Percentiles rank a stretch among this genome's conserved stretches.
Evolutionary conservation across 2,797 vertebrate genomes (phyloP).

Genomic region (Halcyon smyrnensis): DNA sequence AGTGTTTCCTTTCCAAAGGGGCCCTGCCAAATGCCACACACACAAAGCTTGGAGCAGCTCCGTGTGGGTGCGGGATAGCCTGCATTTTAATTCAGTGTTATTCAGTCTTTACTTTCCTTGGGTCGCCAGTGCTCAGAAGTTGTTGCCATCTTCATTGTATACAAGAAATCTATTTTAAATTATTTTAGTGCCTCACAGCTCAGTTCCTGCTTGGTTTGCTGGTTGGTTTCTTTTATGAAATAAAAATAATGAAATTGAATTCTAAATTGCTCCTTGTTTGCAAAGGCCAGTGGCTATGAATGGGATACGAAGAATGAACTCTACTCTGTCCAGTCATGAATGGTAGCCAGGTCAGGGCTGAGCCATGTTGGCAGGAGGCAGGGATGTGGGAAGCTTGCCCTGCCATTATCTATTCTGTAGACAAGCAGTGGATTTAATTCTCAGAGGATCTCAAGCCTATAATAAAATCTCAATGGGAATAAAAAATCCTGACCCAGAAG

Average conservation of each 20-base stretch:
- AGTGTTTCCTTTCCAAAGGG: background rate
- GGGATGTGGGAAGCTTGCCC: constrained; percentile 35
- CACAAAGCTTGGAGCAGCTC: background rate
- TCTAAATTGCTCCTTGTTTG: constrained; percentile 42
- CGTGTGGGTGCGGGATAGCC: background rate
- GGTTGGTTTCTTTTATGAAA: background rate
- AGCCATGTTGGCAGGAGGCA: constrained; percentile 25
- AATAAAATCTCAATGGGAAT: constrained; percentile 52
- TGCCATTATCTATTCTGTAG: constrained; percentile 59
- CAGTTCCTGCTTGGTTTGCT: background rate
- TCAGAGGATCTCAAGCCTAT: constrained; percentile 26
- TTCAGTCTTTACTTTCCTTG: background rate
- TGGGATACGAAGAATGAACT: constrained; percentile 19
- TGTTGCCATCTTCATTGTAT: background rate
- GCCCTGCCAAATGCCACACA: background rate
- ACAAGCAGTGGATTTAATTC: constrained; percentile 47
- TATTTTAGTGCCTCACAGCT: background rate
- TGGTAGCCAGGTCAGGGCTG: constrained; percentile 51
- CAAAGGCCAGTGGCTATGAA: constrained; percentile 46
- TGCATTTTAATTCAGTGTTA: background rate
- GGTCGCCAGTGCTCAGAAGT: background rate
- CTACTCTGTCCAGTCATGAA: constrained; percentile 47
- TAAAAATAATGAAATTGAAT: background rate
- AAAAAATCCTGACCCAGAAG: constrained; percentile 49
- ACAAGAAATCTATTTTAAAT: background rate